Evolutionary conservation across 2,888 invertebrate genomes (phyloP), one percentile per base, ranked within the genome.

Genomic region (Eupithecia insigniata): DNA sequence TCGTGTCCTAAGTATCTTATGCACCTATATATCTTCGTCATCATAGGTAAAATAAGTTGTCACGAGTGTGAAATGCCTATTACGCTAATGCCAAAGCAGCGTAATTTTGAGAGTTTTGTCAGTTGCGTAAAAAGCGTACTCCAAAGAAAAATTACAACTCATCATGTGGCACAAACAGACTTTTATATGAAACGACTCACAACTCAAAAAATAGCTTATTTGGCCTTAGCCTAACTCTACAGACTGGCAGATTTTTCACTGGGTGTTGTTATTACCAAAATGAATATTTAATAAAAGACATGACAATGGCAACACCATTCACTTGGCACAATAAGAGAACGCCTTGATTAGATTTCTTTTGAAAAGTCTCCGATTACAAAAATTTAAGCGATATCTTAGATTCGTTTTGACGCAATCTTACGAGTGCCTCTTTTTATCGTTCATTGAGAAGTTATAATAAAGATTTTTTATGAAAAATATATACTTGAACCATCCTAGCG

Each of bases 381-480:
- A 61, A 61, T 32, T 18, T 61, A 61, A 51, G n/a, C 51, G 12
- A 28, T 58, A 58, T 28, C 58, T 28, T 28, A 60, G 7, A 64
- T 36, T 64, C 64, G 22, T 36, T 64, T 32, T 32, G n/a, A 34
- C 61, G n/a, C 22, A 10, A n/a, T 62, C 34, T 34, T 34, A 22
- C 72, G 69, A 80, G 74, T 71, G 70, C 73, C 75, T 78, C 79
- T 80, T 80, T n/a, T 73, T 81, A 83, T 14, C 61, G 80, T 79
- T 78, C 76, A 75, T 79, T 76, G 70, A 74, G 76, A 76, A 78
- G 79, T 81, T 79, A 79, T 82, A 81, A 78, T 80, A 26, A 55
- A 55, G 1, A 81, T 83, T 30, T 78, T 83, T 81, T 80, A 78
- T 74, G 76, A 82, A 78, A 71, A 78, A 79, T 77, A 82, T 82